A percentile compares a stretch with the other conserved stretches of the same genome.
Conservation (phyloP, 1,140 invertebrate genomes). For the Sarcophaga peregrina region DNA sequence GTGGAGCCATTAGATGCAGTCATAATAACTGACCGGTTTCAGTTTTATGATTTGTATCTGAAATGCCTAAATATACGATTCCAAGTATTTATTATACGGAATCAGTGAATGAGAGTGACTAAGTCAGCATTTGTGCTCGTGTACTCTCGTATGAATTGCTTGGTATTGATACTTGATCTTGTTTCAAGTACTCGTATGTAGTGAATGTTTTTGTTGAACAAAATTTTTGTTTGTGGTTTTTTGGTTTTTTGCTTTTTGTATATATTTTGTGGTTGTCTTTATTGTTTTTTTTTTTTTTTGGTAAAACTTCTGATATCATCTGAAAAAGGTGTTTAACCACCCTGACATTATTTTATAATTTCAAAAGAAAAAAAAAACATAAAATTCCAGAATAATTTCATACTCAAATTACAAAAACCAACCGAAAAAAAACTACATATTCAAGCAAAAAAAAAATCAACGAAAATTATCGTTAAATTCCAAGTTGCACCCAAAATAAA, state of each 20-base stretch:
- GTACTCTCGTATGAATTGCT: neutral
- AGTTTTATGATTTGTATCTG: neutral
- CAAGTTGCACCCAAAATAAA: constrained; percentile 35
- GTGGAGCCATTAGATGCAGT: neutral
- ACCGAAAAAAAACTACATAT: neutral
- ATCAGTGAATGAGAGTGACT: neutral
- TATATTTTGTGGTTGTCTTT: neutral
- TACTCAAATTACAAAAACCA: constrained; percentile 17
- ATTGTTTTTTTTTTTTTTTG: constrained; percentile 10
- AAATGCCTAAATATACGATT: neutral
- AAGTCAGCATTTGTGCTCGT: neutral
- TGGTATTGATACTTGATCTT: constrained; percentile 42
- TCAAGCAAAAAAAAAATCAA: constrained; percentile 5
- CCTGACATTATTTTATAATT: too few species aligned
- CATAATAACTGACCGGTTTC: neutral
- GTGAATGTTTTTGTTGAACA: neutral
- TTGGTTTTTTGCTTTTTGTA: too few species aligned
- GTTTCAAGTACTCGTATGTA: neutral
- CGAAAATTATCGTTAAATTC: neutral
- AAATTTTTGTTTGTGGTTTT: too few species aligned
- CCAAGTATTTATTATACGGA: too few species aligned
- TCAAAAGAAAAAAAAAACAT: neutral
- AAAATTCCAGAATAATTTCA: constrained; percentile 29
- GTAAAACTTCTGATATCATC: too few species aligned
- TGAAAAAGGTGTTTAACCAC: too few species aligned